phyloP scores from a whole-genome alignment of 2,797 vertebrate species.

The Glyptemys insculpta region DNA sequence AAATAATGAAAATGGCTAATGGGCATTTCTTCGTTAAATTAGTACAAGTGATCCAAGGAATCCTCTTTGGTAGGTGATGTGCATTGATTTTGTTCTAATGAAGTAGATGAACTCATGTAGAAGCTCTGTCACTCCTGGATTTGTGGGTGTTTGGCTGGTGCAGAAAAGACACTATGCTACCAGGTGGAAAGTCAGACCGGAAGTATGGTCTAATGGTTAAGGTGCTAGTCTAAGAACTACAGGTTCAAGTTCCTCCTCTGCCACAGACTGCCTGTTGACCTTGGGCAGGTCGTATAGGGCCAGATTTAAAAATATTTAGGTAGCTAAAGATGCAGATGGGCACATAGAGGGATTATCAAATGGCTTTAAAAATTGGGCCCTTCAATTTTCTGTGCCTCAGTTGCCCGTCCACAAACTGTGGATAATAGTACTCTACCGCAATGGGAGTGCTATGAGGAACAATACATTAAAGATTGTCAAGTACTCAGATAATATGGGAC shows the following conservation, averaged over 20 bases:
- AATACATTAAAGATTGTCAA: not conserved
- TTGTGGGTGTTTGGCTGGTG: not conserved
- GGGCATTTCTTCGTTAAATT: not conserved
- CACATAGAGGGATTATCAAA: not conserved
- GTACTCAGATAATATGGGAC: not conserved
- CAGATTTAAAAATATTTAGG: not conserved
- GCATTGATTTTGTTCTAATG: constrained; percentile 7
- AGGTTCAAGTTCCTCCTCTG: not conserved
- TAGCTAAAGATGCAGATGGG: not conserved
- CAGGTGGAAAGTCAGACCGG: not conserved
- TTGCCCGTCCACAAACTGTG: not conserved
- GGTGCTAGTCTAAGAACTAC: not conserved
- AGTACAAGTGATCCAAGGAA: not conserved
- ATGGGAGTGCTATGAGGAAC: not conserved
- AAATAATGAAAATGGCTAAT: not conserved
- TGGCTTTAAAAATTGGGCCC: not conserved
- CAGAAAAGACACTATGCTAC: not conserved
- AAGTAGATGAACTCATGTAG: not conserved
- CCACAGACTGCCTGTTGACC: not conserved
- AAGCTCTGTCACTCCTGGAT: not conserved
- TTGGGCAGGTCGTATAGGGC: not conserved
- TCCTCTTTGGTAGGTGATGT: not conserved
- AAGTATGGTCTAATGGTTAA: not conserved
- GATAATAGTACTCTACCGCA: not conserved
- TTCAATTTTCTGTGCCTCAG: constrained; percentile 4